Evolutionary conservation across 2,797 vertebrate genomes (phyloP).

Genomic region (Coregonus ussuriensis): DNA sequence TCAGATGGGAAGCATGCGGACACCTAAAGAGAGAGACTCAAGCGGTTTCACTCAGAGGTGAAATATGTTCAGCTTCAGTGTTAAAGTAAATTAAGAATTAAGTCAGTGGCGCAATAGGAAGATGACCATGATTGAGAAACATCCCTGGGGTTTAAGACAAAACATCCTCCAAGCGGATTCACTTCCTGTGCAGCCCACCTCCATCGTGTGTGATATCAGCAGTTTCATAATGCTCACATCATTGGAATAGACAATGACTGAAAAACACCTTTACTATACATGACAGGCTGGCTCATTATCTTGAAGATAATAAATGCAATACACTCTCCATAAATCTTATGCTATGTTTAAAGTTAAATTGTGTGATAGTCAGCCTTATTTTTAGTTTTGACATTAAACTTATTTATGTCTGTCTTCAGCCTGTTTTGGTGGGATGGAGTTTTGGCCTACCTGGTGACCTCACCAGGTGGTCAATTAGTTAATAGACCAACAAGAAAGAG

Average conservation of each 20-base stretch:
- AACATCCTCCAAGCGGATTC: slow-evolving; percentile 65
- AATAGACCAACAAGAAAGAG: too few species aligned
- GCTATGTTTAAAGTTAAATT: not conserved
- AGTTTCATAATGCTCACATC: slow-evolving; percentile 27
- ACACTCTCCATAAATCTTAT: not conserved
- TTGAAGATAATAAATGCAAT: not conserved
- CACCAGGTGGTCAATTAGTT: too few species aligned
- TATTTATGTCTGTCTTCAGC: not conserved
- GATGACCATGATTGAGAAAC: slow-evolving; percentile 48
- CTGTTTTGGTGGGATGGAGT: too few species aligned
- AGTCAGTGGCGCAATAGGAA: slow-evolving; percentile 29
- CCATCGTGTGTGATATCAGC: slow-evolving; percentile 49
- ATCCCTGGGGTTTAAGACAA: slow-evolving; percentile 60
- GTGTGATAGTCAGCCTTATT: not conserved
- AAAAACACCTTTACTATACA: slow-evolving; percentile 6
- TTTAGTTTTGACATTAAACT: not conserved
- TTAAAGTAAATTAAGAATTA: slow-evolving; percentile 48
- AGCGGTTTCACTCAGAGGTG: not conserved
- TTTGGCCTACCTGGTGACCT: too few species aligned
- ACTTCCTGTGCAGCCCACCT: slow-evolving; percentile 68
- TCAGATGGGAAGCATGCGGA: too few species aligned
- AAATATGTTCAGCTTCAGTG: slow-evolving; percentile 34
- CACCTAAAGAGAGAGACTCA: too few species aligned
- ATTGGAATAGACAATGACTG: slow-evolving; percentile 17
- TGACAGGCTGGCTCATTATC: not conserved